phyloP scores from a whole-genome alignment of 2,797 vertebrate species.

The Enteromius viviparus region DNA sequence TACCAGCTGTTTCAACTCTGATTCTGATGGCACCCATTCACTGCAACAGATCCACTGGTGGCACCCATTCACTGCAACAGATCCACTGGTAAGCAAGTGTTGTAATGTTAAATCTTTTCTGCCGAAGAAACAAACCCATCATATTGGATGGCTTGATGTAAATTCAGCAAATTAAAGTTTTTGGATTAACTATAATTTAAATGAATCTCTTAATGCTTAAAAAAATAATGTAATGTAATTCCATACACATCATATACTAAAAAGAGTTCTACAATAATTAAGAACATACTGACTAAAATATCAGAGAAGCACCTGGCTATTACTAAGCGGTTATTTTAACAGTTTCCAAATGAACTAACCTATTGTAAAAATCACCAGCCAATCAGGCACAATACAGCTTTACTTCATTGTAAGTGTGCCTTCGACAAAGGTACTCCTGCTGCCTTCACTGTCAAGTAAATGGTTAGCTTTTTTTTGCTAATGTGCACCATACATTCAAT shows the following conservation, averaged over 20 bases:
- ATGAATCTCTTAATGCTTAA: neutral
- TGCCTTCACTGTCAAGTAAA: constrained; percentile 29
- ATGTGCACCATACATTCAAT: constrained; percentile 14
- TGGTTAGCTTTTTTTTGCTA: constrained; percentile 33
- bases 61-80: neutral
- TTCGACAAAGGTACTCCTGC: constrained; percentile 1
- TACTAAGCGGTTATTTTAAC: neutral
- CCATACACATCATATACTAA: neutral
- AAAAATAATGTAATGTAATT: too few species aligned
- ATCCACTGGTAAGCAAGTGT: neutral
- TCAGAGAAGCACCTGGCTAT: neutral
- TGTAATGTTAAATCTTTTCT: neutral
- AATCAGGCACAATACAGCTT: constrained; percentile 4
- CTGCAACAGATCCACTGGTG: neutral
- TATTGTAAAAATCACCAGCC: constrained; percentile 4
- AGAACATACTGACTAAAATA: neutral
- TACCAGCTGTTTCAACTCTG: neutral
- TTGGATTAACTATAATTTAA: neutral
- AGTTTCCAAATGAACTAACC: neutral
- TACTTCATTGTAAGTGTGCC: neutral
- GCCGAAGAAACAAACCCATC: neutral
- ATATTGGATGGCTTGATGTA: neutral
- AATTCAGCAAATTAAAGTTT: neutral
- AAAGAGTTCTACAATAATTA: neutral
- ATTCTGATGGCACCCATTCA: neutral